Evolutionary conservation across 2,113 vertebrate genomes (phyloP).

Genomic region (Erythrolamprus reginae): DNA sequence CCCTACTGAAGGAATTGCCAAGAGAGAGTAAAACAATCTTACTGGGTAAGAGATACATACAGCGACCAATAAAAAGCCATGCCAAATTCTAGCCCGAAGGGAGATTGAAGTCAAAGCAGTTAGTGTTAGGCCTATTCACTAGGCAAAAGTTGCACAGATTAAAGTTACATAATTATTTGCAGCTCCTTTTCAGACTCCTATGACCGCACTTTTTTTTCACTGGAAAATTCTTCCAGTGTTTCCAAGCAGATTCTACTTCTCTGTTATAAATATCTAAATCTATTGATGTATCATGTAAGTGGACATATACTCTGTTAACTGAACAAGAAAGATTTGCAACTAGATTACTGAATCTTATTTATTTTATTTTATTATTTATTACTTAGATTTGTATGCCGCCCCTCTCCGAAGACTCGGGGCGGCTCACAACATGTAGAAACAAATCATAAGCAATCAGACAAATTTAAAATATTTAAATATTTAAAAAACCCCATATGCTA

Average conservation of each 20-base stretch:
- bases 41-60: neutral
- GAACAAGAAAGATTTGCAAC: neutral
- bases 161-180: neutral
- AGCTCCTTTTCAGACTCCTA: neutral
- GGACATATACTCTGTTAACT: neutral
- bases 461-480: too few relatives aligned
- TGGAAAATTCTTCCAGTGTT: neutral
- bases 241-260: neutral
- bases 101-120: accelerated
- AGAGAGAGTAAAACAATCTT: neutral
- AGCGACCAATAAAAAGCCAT: slow-evolving; percentile 2
- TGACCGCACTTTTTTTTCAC: neutral
- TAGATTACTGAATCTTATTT: neutral
- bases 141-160: neutral
- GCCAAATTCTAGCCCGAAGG: neutral
- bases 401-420: too few relatives aligned
- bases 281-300: neutral
- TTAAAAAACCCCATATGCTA: too few relatives aligned
- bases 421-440: too few relatives aligned
- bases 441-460: too few relatives aligned
- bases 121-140: accelerated
- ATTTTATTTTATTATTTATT: too few relatives aligned
- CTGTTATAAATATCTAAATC: neutral
- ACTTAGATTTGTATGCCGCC: too few relatives aligned
- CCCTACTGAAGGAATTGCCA: neutral